These are phyloP conservation scores for Aspidapion aeneum DNA, from an alignment of 2,888 invertebrate species.

Conservation along the genomic window DNA sequence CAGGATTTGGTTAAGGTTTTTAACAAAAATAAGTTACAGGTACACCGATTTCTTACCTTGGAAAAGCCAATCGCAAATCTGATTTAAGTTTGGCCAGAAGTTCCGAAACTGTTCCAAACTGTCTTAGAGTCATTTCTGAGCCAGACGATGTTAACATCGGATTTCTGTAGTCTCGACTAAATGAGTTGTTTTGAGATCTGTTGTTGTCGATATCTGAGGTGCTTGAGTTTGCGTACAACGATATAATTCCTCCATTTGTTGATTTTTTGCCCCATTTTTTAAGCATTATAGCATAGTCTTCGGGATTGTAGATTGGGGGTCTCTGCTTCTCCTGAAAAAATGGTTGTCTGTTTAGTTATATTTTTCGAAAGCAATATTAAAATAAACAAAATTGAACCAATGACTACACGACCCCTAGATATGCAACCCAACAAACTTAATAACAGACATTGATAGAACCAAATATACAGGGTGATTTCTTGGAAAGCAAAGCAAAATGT, in stretches of 20 bases:
- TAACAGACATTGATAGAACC: too few species aligned
- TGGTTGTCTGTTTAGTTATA: too few species aligned
- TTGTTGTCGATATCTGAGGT: conserved; percentile 37
- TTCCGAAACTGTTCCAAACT: conserved; percentile 85
- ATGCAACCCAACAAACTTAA: too few species aligned
- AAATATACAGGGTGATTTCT: too few species aligned
- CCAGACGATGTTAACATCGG: conserved; percentile 65
- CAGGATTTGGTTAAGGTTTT: too few species aligned
- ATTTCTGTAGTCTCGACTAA: conserved; percentile 55
- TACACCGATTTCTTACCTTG: conserved; percentile 80
- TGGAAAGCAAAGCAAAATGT: too few species aligned
- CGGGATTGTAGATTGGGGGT: conserved; percentile 87
- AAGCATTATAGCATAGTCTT: conserved; percentile 78
- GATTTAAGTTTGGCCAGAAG: conserved; percentile 81
- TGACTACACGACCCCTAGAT: too few species aligned
- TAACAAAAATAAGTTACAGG: too few species aligned
- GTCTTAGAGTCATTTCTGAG: conserved; percentile 82
- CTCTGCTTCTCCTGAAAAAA: conserved; percentile 69
- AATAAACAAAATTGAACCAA: too few species aligned
- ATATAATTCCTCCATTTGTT: conserved; percentile 43
- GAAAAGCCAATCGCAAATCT: conserved; percentile 82
- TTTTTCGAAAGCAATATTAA: too few species aligned
- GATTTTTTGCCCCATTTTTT: conserved; percentile 76
- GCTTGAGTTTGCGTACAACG: conserved; percentile 38
- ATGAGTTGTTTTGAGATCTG: conserved; percentile 36